Conservation (phyloP, 2,888 invertebrate genomes). For the Metellina segmentata region DNA sequence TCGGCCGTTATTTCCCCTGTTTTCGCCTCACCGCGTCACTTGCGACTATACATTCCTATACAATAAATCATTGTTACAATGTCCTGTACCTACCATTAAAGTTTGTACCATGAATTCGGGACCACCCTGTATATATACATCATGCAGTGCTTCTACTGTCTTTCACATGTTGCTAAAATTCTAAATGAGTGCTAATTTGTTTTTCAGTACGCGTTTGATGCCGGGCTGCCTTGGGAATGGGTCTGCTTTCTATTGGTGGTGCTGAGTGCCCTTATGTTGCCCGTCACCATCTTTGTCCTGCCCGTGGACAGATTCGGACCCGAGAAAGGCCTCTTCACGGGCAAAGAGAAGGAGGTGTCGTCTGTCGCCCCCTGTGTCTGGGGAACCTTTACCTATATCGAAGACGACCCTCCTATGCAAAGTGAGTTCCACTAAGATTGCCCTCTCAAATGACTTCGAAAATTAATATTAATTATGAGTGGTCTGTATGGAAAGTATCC, state of each 20-base stretch:
- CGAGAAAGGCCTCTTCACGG: constrained; percentile 51
- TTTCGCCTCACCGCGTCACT: no score
- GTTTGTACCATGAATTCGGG: no score
- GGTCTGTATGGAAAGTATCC: no score
- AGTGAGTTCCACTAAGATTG: constrained; percentile 3
- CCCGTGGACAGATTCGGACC: constrained; percentile 70
- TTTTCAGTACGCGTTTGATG: constrained; percentile 75
- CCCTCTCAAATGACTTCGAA: no score
- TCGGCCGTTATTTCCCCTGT: no score
- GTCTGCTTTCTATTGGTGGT: constrained; percentile 74
- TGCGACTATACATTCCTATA: no score
- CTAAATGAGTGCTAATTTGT: neutral
- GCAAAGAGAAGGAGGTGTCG: constrained; percentile 64
- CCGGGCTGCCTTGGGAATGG: constrained; percentile 77
- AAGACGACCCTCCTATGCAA: constrained; percentile 21
- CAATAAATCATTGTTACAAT: no score
- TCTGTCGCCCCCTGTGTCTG: constrained; percentile 68
- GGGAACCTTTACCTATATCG: constrained; percentile 64
- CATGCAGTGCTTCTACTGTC: neutral
- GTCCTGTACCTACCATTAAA: no score
- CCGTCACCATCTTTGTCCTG: constrained; percentile 77
- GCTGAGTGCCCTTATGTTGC: constrained; percentile 77
- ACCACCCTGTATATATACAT: no score
- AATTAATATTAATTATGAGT: no score
- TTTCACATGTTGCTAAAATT: no score